Percentiles rank a stretch among this genome's conserved stretches.
Conservation (phyloP, 2,113 vertebrate genomes). For the Oxyruncus cristatus region DNA sequence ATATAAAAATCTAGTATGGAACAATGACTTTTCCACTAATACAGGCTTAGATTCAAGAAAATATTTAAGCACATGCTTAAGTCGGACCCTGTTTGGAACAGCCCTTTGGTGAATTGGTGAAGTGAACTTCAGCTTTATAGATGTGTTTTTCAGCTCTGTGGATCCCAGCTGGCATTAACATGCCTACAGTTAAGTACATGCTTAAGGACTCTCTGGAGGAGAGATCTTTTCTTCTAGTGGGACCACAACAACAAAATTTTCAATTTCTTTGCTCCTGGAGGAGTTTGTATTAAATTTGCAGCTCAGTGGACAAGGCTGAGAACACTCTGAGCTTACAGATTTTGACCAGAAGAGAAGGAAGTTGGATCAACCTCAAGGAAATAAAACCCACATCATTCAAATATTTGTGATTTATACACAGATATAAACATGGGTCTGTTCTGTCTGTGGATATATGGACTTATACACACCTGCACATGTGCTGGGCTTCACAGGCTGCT, state of each 20-base stretch:
- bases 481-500: background rate
- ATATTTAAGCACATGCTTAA: slow-evolving; percentile 41
- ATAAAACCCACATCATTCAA: background rate
- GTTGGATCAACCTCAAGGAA: background rate
- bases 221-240: background rate
- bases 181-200: background rate
- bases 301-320: fast-evolving
- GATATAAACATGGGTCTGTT: fast-evolving
- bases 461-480: background rate
- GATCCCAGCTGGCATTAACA: background rate
- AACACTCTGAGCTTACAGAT: background rate
- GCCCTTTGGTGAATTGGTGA: background rate
- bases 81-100: background rate
- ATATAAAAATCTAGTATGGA: slow-evolving; percentile 11
- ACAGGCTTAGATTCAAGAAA: slow-evolving; percentile 22
- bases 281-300: background rate
- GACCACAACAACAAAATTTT: fast-evolving
- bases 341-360: background rate
- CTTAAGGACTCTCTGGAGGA: background rate
- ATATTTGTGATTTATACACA: background rate
- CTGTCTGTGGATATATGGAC: background rate
- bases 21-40: slow-evolving; percentile 57
- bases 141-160: background rate
- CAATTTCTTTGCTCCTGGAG: background rate
- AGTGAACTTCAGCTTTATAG: background rate